Conservation (phyloP, 2,888 invertebrate species). For the Lithophane socia region DNA sequence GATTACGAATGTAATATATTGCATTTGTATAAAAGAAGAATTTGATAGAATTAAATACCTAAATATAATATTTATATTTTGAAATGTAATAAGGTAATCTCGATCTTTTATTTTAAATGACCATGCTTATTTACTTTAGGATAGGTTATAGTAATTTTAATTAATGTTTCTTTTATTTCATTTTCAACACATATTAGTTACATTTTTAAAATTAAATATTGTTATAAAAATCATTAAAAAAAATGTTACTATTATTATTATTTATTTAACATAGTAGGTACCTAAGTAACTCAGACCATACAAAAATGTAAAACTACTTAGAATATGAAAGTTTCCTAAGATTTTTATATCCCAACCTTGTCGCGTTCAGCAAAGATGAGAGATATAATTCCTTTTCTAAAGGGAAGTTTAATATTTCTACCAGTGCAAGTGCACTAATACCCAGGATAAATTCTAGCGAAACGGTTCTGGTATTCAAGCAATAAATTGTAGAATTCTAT, state of each 20-base stretch:
- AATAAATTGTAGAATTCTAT: conserved; percentile 49
- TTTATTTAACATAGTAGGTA: no score
- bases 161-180: no score
- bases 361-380: conserved; percentile 39
- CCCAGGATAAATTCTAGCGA: conserved; percentile 50
- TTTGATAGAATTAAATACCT: neutral
- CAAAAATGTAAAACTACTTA: conserved; percentile 14
- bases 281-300: neutral
- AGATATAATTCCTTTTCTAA: conserved; percentile 50
- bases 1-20: neutral
- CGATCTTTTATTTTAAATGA: no score
- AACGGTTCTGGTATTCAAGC: conserved; percentile 44
- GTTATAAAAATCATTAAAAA: no score
- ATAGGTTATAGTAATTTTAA: neutral
- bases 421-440: conserved; percentile 36
- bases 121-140: no score
- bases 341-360: conserved; percentile 35
- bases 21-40: neutral
- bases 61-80: neutral
- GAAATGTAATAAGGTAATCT: no score
- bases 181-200: no score
- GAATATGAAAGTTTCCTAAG: conserved; percentile 11
- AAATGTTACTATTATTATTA: no score
- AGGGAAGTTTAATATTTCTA: conserved; percentile 51
- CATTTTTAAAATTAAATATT: no score